phyloP scores from a whole-genome alignment of 2,113 vertebrate species.

The Chelonoidis abingdonii region DNA sequence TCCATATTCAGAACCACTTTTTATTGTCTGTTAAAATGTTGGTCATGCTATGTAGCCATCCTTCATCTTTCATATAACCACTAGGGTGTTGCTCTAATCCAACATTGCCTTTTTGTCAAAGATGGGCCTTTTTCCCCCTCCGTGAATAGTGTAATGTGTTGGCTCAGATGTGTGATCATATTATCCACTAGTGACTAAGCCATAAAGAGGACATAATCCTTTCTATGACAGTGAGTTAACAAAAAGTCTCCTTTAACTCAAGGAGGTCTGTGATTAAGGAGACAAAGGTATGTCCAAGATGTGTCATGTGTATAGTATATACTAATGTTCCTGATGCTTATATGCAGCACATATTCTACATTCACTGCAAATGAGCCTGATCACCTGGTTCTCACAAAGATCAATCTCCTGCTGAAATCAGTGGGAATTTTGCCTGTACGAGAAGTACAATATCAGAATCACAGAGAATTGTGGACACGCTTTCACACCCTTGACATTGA shows the following conservation, averaged over 20 bases:
- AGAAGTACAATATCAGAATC: conserved; percentile 23
- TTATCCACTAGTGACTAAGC: not conserved
- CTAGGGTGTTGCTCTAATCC: not conserved
- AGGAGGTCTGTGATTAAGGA: not conserved
- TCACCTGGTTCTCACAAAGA: conserved; percentile 11
- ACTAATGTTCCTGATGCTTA: not conserved
- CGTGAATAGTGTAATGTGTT: not conserved
- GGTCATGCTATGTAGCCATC: not conserved
- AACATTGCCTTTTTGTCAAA: not conserved
- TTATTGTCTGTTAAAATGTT: not conserved
- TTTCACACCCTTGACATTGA: not conserved
- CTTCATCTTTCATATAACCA: not conserved
- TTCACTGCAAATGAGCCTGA: conserved; percentile 3
- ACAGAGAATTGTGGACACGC: not conserved
- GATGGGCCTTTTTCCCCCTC: not conserved
- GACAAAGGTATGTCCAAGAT: not conserved
- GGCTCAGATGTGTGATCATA: not conserved
- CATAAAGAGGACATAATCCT: not conserved
- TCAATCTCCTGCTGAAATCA: not conserved
- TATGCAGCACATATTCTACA: not conserved
- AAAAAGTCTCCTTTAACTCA: not conserved
- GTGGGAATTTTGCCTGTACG: not conserved
- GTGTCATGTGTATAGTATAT: fast-evolving
- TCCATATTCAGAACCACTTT: not conserved
- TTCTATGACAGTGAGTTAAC: not conserved